Percentiles rank a stretch among this genome's conserved stretches.
Conservation (phyloP, 2,113 vertebrate genomes). For the Burhinus bistriatus region DNA sequence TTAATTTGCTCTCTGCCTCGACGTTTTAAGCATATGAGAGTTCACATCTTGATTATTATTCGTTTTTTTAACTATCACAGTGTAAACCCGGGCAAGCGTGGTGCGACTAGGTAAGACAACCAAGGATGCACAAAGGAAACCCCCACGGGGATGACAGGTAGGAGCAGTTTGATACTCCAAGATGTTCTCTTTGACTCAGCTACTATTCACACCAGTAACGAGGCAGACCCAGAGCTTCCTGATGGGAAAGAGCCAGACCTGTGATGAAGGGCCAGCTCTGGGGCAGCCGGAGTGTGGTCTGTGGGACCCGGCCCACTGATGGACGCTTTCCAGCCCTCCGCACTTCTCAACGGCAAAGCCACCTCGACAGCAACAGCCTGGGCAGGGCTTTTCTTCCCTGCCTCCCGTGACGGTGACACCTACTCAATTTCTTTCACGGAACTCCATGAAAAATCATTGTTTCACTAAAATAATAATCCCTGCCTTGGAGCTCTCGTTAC, state of each 20-base stretch:
- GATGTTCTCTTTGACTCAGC: background rate
- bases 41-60: background rate
- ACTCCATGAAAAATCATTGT: background rate
- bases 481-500: background rate
- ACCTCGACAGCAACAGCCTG: fast-evolving
- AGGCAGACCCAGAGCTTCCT: background rate
- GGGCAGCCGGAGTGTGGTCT: too few relatives aligned
- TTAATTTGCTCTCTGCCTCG: background rate
- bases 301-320: fast-evolving
- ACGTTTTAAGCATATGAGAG: background rate
- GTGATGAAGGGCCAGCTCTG: background rate
- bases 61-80: background rate
- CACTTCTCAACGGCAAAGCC: background rate
- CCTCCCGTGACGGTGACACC: fast-evolving
- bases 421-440: background rate
- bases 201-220: background rate
- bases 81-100: fast-evolving
- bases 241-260: background rate
- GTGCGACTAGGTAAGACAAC: background rate
- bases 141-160: too few relatives aligned
- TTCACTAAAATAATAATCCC: background rate
- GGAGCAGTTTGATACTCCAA: background rate
- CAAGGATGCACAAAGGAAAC: background rate
- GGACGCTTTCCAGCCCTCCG: background rate
- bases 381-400: background rate